Percentiles rank a stretch among this genome's conserved stretches.
Evolutionary conservation across 2,888 invertebrate genomes (phyloP).

Genomic region (Apocheima hispidaria): DNA sequence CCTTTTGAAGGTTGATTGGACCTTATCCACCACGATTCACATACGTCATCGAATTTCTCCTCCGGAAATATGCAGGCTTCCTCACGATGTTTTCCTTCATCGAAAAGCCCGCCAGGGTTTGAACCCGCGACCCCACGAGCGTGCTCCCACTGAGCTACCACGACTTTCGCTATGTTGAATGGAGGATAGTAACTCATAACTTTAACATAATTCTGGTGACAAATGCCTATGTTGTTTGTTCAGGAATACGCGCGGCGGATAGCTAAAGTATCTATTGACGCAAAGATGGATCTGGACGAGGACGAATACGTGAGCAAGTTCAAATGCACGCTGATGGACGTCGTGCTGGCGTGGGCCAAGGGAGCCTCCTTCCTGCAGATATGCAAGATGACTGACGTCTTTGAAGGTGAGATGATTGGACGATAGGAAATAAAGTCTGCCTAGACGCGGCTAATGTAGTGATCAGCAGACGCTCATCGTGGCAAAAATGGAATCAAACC

Average conservation of each 20-base stretch:
- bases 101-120: no score
- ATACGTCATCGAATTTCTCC: no score
- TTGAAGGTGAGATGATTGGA: slow-evolving; percentile 90
- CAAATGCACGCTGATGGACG: slow-evolving; percentile 98
- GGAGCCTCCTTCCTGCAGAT: slow-evolving; percentile 96
- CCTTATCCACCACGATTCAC: no score
- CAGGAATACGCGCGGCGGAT: slow-evolving; percentile 97
- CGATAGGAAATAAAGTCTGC: background rate
- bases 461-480: no score
- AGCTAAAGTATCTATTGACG: slow-evolving; percentile 94
- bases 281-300: slow-evolving; percentile 95
- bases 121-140: no score
- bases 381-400: slow-evolving; percentile 98
- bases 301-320: slow-evolving; percentile 96
- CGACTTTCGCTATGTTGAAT: no score
- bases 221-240: slow-evolving; percentile 2
- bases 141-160: no score
- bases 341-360: slow-evolving; percentile 98
- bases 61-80: no score
- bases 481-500: no score
- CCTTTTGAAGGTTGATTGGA: no score
- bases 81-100: no score
- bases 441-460: background rate
- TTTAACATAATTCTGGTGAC: background rate
- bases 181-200: no score